Conservation (phyloP, 2,888 invertebrate species). For the Leptopterna dolabrata region DNA sequence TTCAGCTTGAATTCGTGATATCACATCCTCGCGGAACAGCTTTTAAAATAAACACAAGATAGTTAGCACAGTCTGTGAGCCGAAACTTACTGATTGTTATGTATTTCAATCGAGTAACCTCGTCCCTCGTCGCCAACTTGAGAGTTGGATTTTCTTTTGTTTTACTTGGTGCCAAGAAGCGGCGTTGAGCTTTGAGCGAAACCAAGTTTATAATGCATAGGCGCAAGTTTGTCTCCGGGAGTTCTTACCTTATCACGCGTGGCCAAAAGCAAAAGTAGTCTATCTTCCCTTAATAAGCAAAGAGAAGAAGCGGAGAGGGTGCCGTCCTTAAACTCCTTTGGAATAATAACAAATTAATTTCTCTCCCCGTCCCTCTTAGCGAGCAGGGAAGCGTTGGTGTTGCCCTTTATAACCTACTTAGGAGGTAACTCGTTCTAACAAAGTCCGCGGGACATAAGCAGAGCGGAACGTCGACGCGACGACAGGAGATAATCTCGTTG, state of each 20-base stretch:
- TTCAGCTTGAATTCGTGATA: neutral
- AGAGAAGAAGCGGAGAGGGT: neutral
- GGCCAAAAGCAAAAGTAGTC: slow-evolving; percentile 43
- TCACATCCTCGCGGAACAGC: neutral
- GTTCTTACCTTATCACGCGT: slow-evolving; percentile 37
- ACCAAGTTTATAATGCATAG: slow-evolving; percentile 11
- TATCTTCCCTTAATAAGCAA: slow-evolving; percentile 36
- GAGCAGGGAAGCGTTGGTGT: slow-evolving; percentile 5
- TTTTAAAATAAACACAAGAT: neutral
- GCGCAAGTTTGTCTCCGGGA: slow-evolving; percentile 32
- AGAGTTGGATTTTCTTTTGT: slow-evolving; percentile 43
- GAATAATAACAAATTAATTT: slow-evolving; percentile 31
- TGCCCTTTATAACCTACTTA: slow-evolving; percentile 7
- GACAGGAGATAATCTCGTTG: slow-evolving; percentile 8
- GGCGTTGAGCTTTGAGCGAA: slow-evolving; percentile 6
- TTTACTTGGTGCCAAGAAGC: slow-evolving; percentile 38
- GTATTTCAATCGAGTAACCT: slow-evolving; percentile 4
- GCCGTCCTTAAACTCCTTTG: slow-evolving; percentile 18
- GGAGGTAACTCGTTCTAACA: neutral
- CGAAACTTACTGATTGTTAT: slow-evolving; percentile 26
- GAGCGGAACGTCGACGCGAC: neutral
- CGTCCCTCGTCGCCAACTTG: neutral
- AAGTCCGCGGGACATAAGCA: neutral
- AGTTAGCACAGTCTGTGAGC: neutral
- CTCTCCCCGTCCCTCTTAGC: neutral